These are phyloP conservation scores for Drosophila nigricruria DNA, from an alignment of 2,888 invertebrate species.

Conservation along the genomic window DNA sequence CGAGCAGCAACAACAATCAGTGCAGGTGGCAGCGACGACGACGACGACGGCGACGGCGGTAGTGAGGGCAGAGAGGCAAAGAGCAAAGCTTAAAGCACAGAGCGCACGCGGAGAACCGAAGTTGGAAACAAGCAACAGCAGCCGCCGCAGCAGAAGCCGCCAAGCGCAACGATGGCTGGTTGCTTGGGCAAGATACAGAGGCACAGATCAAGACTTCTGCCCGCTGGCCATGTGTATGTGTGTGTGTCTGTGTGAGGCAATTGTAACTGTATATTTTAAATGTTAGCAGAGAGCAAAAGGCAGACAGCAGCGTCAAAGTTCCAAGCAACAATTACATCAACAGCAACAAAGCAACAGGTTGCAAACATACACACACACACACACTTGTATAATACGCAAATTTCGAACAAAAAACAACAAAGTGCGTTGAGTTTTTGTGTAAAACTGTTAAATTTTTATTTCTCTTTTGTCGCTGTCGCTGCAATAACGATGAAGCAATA, in stretches of 20 bases:
- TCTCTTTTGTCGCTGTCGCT: constrained; percentile 21
- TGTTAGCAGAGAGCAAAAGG: constrained; percentile 27
- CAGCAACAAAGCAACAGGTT: constrained; percentile 24
- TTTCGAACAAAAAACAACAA: constrained; percentile 32
- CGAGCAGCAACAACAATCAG: constrained; percentile 33
- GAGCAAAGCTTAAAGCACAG: constrained; percentile 64
- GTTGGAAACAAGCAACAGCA: constrained; percentile 34
- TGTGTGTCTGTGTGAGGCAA: constrained; percentile 16
- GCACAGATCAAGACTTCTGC: constrained; percentile 60
- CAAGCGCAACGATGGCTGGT: constrained; percentile 66
- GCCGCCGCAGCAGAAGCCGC: constrained; percentile 67
- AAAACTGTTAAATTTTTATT: constrained; percentile 36
- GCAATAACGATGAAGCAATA: constrained; percentile 60
- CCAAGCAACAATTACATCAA: constrained; percentile 45
- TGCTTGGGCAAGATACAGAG: constrained; percentile 52
- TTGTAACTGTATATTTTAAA: constrained; percentile 43
- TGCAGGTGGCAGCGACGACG: constrained; percentile 41
- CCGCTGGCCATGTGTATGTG: constrained; percentile 42
- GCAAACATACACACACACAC: background rate
- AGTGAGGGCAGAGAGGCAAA: constrained; percentile 24
- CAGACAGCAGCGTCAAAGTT: constrained; percentile 29
- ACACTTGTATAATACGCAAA: constrained; percentile 59
- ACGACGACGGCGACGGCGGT: background rate
- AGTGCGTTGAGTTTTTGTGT: constrained; percentile 48
- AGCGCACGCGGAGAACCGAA: constrained; percentile 20